Evolutionary conservation across 2,113 vertebrate genomes (phyloP), one percentile per base, ranked within the genome.

Genomic region (Oreotragus oreotragus): DNA sequence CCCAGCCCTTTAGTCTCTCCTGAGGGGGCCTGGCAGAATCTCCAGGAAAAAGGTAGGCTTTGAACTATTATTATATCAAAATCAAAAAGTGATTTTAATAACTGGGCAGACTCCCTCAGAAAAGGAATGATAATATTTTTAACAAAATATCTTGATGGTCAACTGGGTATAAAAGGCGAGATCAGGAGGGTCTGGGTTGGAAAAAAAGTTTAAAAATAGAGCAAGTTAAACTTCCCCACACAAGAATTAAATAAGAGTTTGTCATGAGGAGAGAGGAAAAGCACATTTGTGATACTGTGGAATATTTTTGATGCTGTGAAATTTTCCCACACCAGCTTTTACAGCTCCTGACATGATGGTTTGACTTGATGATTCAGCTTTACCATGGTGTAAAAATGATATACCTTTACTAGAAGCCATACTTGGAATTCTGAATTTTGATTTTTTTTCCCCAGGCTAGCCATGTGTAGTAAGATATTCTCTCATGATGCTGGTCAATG

Each of bases 51-150:
- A 79, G 21, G 1, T 91, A 95, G 43, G 5, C 53, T 88, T 84
- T 62, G 33, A 93, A 88, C 33, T 84, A 70, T 73, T 62, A 85
- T 57, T 84, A 49, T 39, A 84, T 36, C 19, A 45, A 21, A 66
- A 58, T 58, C 21, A 92, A 94, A 88, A 80, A 17, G 27, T 47
- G 64, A 94, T 89, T 97, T 97, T 89, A 95, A 83, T 89, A 91
- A 81, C 25, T 36, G 4, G 47, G 45, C 8, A 97, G 23, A 83
- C 43, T 91, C 27, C 27, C 33, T 60, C 39, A 89, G 16, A 83
- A 66, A 89, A 91, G 2, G 39, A 76, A 2, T 15, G 89, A 73
- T 55, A 64, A 80, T 49, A 81, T 77, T 77, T 96, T 80, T n/a
- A 66, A 36, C 12, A 79, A 85, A 94, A 60, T 86, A 95, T 28